Evolutionary conservation across 1,140 invertebrate genomes (phyloP), one percentile per base, ranked within the genome.

Genomic region (Drosophila parabipectinata): DNA sequence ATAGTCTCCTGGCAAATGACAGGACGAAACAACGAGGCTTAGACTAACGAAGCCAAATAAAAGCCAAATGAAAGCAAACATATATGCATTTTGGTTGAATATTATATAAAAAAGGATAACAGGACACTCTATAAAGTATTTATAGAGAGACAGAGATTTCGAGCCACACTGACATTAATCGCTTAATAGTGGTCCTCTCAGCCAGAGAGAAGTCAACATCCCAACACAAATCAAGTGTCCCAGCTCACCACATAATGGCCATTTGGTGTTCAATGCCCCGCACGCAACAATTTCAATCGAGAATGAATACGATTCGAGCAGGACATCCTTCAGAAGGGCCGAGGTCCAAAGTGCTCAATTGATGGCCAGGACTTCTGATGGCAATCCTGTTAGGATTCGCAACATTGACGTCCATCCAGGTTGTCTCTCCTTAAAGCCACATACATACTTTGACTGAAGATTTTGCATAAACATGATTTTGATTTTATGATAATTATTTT

Each of bases 11-110:
- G 52, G 59, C 28, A 48, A 57, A 41, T 54, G 52, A 61, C 10
- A 10, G 44, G 12, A 32, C 4, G 32, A 50, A 50, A 15, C 59
- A 44, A 14, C n/a, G n/a, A 9, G 73, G 78, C 78, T 81, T 68
- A 77, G 78, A 78, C 74, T 82, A 82, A 78, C 79, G 79, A 82
- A 82, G 79, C 79, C 64, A 82, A 82, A 81, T 77, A 73, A 68
- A 82, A 74, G 73, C 79, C 73, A 81, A 82, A 21, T 2, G 21
- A 21, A 68, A 72, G 68, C 62, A 67, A 77, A 60, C 77, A 81
- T 64, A 82, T 69, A 77, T 77, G 68, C 1, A 34, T 18, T 18
- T 9, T 9, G 1, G 9, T 34, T 34, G 3, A 3, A n/a, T 37
- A 37, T 37, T 4, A 37, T 37, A 37, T 12, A 4, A 37, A 3